Evolutionary conservation across 2,797 vertebrate genomes (phyloP), one percentile per base, ranked within the genome.

Genomic region (Coregonus ussuriensis): DNA sequence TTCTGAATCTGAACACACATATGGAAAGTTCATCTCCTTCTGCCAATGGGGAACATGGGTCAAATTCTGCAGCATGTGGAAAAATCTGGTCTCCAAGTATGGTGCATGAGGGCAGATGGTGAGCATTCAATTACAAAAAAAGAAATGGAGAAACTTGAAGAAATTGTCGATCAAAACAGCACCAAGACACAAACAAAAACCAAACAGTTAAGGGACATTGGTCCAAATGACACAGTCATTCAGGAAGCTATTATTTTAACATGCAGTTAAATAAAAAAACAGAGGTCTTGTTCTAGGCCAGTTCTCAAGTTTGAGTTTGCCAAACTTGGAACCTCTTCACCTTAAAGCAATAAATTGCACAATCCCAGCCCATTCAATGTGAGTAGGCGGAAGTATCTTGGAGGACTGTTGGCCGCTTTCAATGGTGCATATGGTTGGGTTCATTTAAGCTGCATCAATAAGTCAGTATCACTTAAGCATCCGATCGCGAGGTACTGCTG

Each of bases 1-100:
- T 79, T 74, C 72, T 68, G 71, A 59, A 63, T 63, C 59, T 25
- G 21, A 29, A 76, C 47, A 25, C 59, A 63, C 25, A 54, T 74
- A 88, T 78, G 91, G 92, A 93, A 92, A 91, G 84, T 90, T 90
- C 89, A 77, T 81, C n/a, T 6, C 77, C 78, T 77, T 79, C 90
- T 89, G 90, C 89, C 91, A 92, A 85, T 79, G 31, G 77, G 82
- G 67, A 52, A 74, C 65, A 63, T 21, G 85, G 87, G 89, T 90
- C 86, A 86, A 7, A 85, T 89, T 88, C 86, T 87, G 83, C 81
- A 82, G 82, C 88, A 87, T 41, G 47, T 86, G 81, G 80, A 89
- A 86, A 86, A 84, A 81, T 85, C 85, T 81, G 73, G 77, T 77
- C 72, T 76, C 69, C 54, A 70, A 77, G 76, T 75, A 84, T 77